These are phyloP conservation scores for Sprattus sprattus DNA, from an alignment of 2,113 vertebrate genomes.

Conservation along the genomic window DNA sequence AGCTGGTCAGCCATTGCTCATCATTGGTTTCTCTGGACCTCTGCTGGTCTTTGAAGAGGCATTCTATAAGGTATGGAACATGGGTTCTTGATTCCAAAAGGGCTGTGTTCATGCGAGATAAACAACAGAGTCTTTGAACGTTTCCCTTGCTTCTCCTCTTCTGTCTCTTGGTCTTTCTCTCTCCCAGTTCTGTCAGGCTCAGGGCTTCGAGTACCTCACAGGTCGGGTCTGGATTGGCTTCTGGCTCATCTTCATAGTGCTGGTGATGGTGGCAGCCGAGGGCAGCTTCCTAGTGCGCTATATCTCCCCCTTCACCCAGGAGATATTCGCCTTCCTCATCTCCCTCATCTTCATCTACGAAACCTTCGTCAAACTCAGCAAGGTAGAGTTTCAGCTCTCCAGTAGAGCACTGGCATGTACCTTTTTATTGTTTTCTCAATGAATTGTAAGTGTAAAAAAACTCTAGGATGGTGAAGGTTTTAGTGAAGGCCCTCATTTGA, in stretches of 20 bases:
- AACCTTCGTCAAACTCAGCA: conserved; percentile 93
- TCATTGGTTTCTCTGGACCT: conserved; percentile 95
- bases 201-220: conserved; percentile 91
- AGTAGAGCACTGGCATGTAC: not conserved
- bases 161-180: not conserved
- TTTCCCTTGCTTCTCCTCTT: not conserved
- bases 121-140: not conserved
- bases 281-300: conserved; percentile 97
- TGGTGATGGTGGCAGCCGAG: conserved; percentile 90
- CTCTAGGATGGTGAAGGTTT: not conserved
- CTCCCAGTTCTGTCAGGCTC: conserved; percentile 87
- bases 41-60: conserved; percentile 97
- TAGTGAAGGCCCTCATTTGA: too few species aligned
- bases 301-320: conserved; percentile 97
- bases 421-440: not conserved
- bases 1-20: conserved; percentile 91
- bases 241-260: conserved; percentile 92
- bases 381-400: conserved; percentile 68
- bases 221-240: conserved; percentile 97
- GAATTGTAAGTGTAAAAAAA: not conserved
- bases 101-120: not conserved
- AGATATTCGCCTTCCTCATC: conserved; percentile 98
- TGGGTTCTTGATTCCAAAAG: not conserved
- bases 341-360: conserved; percentile 98
- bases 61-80: conserved; percentile 83